A percentile compares a stretch with the other conserved stretches of the same genome.
Conservation (phyloP, 2,113 vertebrate species). For the Haplochromis burtoni region DNA sequence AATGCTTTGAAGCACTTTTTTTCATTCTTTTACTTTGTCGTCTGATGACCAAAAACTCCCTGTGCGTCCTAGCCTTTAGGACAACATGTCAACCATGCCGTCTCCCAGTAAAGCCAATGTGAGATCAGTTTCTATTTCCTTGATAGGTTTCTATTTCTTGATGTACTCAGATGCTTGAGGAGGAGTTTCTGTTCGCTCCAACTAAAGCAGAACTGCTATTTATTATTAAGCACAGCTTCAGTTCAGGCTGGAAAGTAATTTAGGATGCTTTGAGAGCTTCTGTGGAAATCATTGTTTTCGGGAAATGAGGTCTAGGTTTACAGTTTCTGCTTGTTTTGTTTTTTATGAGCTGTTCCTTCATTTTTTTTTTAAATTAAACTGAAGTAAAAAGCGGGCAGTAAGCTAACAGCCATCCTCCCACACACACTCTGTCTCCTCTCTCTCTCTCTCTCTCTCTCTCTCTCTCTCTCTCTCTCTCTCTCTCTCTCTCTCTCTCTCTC, state of each 20-base stretch:
- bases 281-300: neutral
- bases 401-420: no score
- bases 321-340: neutral
- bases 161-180: neutral
- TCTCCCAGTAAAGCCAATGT: neutral
- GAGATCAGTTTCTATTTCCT: slow-evolving; percentile 5
- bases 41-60: neutral
- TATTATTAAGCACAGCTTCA: neutral
- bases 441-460: no score
- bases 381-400: no score
- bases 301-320: neutral
- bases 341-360: neutral
- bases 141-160: neutral
- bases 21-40: neutral
- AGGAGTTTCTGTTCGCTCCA: neutral
- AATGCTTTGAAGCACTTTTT: neutral
- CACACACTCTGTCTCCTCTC: no score
- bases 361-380: no score
- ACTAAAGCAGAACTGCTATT: neutral
- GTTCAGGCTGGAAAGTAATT: neutral
- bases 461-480: no score
- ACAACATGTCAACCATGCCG: neutral
- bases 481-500: no score
- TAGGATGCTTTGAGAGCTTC: neutral
- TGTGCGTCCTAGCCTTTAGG: neutral